Base-by-base conservation (phyloP, 1,140 invertebrate genomes). In the Drosophila triauraria region DNA sequence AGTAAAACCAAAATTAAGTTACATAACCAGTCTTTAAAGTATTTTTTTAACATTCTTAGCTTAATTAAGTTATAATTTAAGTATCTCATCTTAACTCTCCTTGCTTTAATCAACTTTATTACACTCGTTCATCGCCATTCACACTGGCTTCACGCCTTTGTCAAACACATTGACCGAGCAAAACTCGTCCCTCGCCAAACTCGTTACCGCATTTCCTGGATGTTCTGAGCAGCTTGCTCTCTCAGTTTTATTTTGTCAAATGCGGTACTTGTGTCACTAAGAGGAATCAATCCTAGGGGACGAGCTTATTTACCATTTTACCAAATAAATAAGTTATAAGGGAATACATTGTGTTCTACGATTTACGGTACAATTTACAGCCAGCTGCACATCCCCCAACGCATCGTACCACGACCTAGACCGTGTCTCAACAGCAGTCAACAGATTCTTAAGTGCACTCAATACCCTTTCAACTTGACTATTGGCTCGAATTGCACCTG, bases 381-480 rank as follows among this genome's bases (percentile, higher is more conserved):
- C 40, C 10, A 43, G 25, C 40, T 27, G 40, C 3, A 58, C n/a
- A 59, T 59, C 25, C 42, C 40, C 56, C 4, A 44, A 9, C 20
- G 56, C 15, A 58, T 58, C 56, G 15, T 58, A 40, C 15, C 40
- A 30, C 25, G 56, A 58, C 42, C 38, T 58, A 30, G 56, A 43
- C 9, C 56, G 27, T 17, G 40, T 58, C 27, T 53, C 27, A 20
- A 53, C 27, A 17, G 50, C 27, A 5, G 27, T 53, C n/a, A 35
- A 53, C 2, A 35, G 50, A 53, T 53, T 30, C 27, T 20, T 53
- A 9, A 6, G 27, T 10, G 50, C 32, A 17, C n/a, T 51, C 50
- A 51, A 17, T 2, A 53, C 50, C 17, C 51, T 53, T 35, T 53
- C 30, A 53, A 53, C 30, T 35, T 47, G 12, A 47, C 20, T 5